Base-by-base conservation (phyloP, 2,888 invertebrate genomes). In the Scaptomyza tumidula region DNA sequence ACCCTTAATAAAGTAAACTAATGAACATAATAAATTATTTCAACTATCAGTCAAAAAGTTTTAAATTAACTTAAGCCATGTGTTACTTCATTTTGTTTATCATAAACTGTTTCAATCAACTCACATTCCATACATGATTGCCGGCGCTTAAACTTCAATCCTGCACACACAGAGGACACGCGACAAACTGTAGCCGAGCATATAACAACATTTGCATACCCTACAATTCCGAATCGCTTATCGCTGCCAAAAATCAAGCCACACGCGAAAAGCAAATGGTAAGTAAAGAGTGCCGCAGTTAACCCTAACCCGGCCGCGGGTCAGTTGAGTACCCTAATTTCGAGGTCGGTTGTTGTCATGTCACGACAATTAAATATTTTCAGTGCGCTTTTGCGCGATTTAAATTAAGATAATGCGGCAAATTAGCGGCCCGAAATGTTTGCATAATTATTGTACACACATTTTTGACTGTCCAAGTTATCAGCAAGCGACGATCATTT, bases 391-490 rank as follows among this genome's bases (percentile, higher is more conserved):
- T 83, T 67, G 77, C 80, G 69, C 78, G 90, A 89, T 90, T 83
- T 83, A 78, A 83, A 85, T 89, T 88, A 85, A 90, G 90, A 90
- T 90, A 90, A 76, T 86, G 81, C 76, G 78, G 79, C 82, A 90
- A 90, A 90, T 90, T 90, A 90, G 90, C 90, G 86, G 75, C 84
- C 81, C 80, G 63, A 86, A 83, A 84, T 72, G 85, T 86, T 86
- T 86, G 82, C 84, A 86, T 86, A 86, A 86, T 86, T 84, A 84
- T 80, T 49, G 50, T 71, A 78, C 65, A 53, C 57, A 57, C 41
- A 65, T 60, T 63, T 78, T 85, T 63, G 62, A 79, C 77, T 77
- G 85, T 69, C 75, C 69, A 55, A 45, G 69, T 85, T 90, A 90
- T 90, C 90, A 78, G 80, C 71, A 65, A 63, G 69, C 80, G 81